These are phyloP conservation scores for Arrhamphus sclerolepis DNA, from an alignment of 2,797 vertebrate species.

Conservation along the genomic window DNA sequence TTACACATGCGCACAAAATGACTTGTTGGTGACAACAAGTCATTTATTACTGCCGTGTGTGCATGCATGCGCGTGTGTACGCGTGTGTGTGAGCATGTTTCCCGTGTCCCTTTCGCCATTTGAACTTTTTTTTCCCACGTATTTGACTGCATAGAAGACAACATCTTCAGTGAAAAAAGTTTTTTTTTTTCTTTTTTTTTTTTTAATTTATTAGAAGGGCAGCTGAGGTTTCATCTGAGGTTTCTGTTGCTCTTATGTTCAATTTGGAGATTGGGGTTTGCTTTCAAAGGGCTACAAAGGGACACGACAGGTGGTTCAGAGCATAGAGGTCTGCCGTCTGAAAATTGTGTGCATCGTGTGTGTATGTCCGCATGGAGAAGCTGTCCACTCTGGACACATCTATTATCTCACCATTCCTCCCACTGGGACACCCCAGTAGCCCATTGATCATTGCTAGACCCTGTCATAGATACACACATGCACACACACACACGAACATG, in stretches of 20 bases:
- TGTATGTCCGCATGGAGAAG: slow-evolving; percentile 25
- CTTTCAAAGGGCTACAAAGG: slow-evolving; percentile 71
- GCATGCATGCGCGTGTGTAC: slow-evolving; percentile 33
- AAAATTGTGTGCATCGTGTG: slow-evolving; percentile 25
- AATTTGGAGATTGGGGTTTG: slow-evolving; percentile 81
- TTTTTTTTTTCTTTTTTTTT: slow-evolving; percentile 40
- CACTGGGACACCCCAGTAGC: slow-evolving; percentile 74
- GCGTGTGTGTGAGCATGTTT: slow-evolving; percentile 25
- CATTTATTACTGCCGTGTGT: slow-evolving; percentile 72
- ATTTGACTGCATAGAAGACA: slow-evolving; percentile 55
- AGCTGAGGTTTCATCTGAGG: slow-evolving; percentile 57
- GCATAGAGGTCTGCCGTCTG: slow-evolving; percentile 51
- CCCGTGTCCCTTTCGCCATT: slow-evolving; percentile 11
- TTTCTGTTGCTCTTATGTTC: slow-evolving; percentile 73
- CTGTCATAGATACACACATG: slow-evolving; percentile 60
- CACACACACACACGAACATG: slow-evolving; percentile 4
- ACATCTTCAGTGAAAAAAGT: slow-evolving; percentile 73
- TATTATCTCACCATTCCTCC: slow-evolving; percentile 80
- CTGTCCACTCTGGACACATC: slow-evolving; percentile 79
- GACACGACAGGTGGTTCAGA: slow-evolving; percentile 65
- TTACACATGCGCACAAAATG: slow-evolving; percentile 37
- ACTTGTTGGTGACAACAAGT: slow-evolving; percentile 65
- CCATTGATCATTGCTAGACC: slow-evolving; percentile 81
- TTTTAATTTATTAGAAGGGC: slow-evolving; percentile 78
- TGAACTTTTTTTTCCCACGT: not conserved